Evolutionary conservation across 1,140 invertebrate species (phyloP).

Genomic region (Hermatobates lingyangjiaoensis): DNA sequence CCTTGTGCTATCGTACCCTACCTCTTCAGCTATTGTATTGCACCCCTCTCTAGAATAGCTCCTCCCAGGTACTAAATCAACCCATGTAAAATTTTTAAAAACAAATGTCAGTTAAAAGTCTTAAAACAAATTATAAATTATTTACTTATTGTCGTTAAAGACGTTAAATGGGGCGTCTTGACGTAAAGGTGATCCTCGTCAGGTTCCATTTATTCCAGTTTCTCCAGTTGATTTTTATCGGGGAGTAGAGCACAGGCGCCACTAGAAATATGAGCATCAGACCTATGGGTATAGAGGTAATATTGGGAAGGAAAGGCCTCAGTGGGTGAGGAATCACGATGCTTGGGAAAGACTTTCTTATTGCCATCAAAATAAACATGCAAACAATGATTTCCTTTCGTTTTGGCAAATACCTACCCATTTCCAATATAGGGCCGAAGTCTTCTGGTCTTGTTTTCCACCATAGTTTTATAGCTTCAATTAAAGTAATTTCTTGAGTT

Average conservation of each 20-base stretch:
- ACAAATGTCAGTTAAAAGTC: too few relatives aligned
- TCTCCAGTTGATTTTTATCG: not conserved
- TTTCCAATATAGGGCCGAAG: not conserved
- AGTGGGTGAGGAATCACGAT: too few relatives aligned
- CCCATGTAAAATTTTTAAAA: too few relatives aligned
- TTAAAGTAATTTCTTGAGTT: not conserved
- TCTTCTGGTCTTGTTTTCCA: not conserved
- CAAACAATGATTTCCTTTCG: not conserved
- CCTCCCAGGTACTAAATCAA: too few relatives aligned
- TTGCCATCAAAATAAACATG: not conserved
- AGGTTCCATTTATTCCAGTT: not conserved
- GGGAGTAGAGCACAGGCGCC: not conserved
- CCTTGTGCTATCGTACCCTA: too few relatives aligned
- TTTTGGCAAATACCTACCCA: not conserved
- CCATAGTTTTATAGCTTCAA: not conserved
- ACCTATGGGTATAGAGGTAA: not conserved
- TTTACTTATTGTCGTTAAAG: too few relatives aligned
- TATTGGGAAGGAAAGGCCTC: too few relatives aligned
- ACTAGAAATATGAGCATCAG: not conserved
- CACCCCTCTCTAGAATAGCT: too few relatives aligned
- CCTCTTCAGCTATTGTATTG: too few relatives aligned
- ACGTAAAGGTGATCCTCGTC: not conserved
- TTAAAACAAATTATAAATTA: too few relatives aligned
- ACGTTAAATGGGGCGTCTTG: too few relatives aligned
- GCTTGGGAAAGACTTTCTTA: not conserved